phyloP scores from a whole-genome alignment of 92 coral and sea anemone genomes.

The Palythoa heliodiscus region DNA sequence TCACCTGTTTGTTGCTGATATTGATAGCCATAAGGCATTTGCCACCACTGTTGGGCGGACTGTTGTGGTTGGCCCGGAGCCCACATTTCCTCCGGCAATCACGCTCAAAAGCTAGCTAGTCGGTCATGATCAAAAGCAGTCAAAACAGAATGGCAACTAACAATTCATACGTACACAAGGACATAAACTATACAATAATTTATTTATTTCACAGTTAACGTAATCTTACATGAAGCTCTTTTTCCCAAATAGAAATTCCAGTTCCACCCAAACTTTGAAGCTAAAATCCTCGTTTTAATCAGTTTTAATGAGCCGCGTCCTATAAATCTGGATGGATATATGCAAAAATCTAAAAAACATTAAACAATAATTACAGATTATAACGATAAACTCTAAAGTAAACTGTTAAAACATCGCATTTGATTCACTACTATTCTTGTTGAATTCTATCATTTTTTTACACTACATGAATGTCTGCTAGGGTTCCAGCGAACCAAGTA shows the following conservation, averaged over 20 bases:
- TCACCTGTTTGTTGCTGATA: conserved; percentile 80
- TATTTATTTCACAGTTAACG: conserved; percentile 15
- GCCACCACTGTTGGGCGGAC: conserved; percentile 96
- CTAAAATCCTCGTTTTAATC: too few relatives aligned
- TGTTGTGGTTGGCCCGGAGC: conserved; percentile 86
- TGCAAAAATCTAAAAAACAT: too few relatives aligned
- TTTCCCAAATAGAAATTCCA: neutral
- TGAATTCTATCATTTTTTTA: neutral
- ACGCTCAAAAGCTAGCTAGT: conserved; percentile 47
- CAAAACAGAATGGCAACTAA: conserved; percentile 55
- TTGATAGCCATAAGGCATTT: conserved; percentile 89
- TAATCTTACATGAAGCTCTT: neutral
- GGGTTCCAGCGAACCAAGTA: neutral
- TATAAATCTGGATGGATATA: too few relatives aligned
- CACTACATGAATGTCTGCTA: neutral
- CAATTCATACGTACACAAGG: neutral
- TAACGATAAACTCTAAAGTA: neutral
- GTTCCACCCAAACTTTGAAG: neutral
- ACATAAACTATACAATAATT: neutral
- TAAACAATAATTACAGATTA: too few relatives aligned
- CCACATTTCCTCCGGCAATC: conserved; percentile 74
- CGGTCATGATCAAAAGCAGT: conserved; percentile 45
- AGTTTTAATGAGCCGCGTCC: too few relatives aligned
- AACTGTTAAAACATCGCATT: neutral
- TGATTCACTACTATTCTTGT: too few relatives aligned